Base-by-base conservation (phyloP, 1,140 invertebrate species). In the Leptopilina clavipes region DNA sequence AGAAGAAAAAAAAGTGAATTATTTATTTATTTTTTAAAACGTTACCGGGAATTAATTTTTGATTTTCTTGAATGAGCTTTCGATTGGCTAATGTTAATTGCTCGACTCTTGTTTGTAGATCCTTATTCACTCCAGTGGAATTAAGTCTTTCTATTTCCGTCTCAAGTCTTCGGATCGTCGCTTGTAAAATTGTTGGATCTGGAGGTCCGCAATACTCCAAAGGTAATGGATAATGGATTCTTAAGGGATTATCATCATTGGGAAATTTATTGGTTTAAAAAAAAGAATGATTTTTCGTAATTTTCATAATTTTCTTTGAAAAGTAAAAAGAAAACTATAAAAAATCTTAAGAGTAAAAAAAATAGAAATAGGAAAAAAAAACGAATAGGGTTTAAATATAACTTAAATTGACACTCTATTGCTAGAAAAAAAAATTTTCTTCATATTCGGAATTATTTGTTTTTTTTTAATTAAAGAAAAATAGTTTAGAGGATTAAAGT, bases 191-290 rank as follows among this genome's bases (percentile, higher is more conserved):
- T 48, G 81, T 31, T 19, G 91, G 88, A 86, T 92, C 90, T 10
- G 91, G 91, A 70, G 87, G 86, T 59, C 91, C 91, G 81, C 87
- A 89, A 77, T 92, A 91, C 73, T 91, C 90, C 77, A 92, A 59
- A 11, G 91, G 88, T 72, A 92, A 81, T 45, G 91, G 91, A 84
- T 92, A 92, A 82, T 91, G 88, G 44, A 92, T 91, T 81, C 91
- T 91, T 83, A 78, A 81, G 76, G 44, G 70, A 54, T 75, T 83
- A 76, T 19, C 76, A 75, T 72, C 40, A 12, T 72, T 76, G 0
- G 14, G 37, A n/a, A n/a, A n/a, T n/a, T n/a, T n/a, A n/a, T n/a
- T n/a, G n/a, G 25, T 31, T 31, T 31, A 31, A 44, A 44, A 44
- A 44, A 44, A 44, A n/a, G n/a, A n/a, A n/a, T n/a, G n/a, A n/a